phyloP scores from a whole-genome alignment of 2,888 invertebrate species.

The Cantharis rustica region DNA sequence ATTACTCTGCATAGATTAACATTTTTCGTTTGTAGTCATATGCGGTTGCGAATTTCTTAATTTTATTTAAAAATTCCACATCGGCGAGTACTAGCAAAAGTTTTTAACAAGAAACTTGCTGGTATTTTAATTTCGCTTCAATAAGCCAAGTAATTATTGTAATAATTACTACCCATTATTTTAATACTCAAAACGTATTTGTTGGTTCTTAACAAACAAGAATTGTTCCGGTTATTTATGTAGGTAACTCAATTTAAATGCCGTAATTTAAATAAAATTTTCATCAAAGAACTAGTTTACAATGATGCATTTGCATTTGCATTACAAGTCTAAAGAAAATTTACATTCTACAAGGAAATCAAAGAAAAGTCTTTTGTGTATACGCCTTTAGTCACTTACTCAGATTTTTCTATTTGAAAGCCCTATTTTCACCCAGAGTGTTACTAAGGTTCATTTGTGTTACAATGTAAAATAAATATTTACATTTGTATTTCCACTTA shows the following conservation, averaged over 20 bases:
- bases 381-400: neutral
- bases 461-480: neutral
- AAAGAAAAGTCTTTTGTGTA: slow-evolving; percentile 3
- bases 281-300: neutral
- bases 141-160: neutral
- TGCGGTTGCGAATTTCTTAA: neutral
- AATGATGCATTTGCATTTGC: slow-evolving; percentile 1
- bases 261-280: neutral
- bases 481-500: neutral
- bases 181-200: neutral
- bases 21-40: neutral
- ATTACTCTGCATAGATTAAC: neutral
- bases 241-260: neutral
- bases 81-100: neutral
- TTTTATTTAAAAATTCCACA: neutral
- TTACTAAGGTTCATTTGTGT: neutral
- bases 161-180: neutral
- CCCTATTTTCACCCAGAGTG: neutral
- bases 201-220: neutral
- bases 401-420: neutral
- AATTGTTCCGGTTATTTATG: neutral
- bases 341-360: neutral
- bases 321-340: neutral
- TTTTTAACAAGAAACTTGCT: neutral
- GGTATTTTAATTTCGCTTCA: neutral